Percentiles rank a stretch among this genome's conserved stretches.
Evolutionary conservation across 2,113 vertebrate species (phyloP).

Genomic region (Ia io): DNA sequence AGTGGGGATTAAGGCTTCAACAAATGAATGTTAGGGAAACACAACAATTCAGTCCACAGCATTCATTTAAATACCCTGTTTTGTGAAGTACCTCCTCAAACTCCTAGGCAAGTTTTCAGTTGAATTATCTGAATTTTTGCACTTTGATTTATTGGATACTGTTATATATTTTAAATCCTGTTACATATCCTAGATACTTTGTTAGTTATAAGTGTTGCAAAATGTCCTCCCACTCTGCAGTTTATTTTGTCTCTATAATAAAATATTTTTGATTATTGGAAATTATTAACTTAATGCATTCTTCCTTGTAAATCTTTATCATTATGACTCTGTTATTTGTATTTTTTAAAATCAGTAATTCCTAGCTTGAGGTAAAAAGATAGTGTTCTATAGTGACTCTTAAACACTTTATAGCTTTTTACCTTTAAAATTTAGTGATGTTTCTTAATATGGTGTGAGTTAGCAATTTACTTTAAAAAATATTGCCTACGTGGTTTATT

Average conservation of each 20-base stretch:
- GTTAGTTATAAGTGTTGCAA: not conserved
- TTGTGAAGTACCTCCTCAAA: not conserved
- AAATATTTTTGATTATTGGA: not conserved
- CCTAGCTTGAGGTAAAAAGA: not conserved
- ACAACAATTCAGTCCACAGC: not conserved
- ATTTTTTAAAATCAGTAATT: not conserved
- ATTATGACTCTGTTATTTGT: not conserved
- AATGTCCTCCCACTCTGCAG: not conserved
- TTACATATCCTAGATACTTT: not conserved
- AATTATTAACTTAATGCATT: not conserved
- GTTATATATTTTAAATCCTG: not conserved
- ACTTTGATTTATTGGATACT: not conserved
- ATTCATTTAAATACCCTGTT: not conserved
- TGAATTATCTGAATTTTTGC: not conserved
- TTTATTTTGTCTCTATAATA: not conserved
- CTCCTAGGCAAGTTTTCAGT: not conserved
- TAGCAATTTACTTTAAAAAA: not conserved
- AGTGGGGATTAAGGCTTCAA: not conserved
- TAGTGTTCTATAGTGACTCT: not conserved
- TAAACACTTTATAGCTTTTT: not conserved
- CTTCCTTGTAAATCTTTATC: not conserved
- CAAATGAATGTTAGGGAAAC: not conserved
- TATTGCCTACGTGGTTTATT: not conserved
- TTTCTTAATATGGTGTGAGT: not conserved
- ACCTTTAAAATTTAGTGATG: not conserved